Evolutionary conservation across 2,113 vertebrate species (phyloP).

Genomic region (Coracopsis vasa): DNA sequence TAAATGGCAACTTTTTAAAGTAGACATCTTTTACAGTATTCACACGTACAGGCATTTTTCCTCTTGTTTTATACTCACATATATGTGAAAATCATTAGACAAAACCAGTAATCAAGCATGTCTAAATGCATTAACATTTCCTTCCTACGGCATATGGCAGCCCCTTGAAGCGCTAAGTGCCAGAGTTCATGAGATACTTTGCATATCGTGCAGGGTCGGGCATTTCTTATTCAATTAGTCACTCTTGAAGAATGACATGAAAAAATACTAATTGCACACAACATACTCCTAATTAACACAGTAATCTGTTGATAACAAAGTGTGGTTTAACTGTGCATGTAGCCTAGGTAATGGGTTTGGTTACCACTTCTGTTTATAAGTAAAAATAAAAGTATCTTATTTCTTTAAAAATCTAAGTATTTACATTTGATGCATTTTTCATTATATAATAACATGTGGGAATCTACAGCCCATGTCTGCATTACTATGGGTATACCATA

Average conservation of each 20-base stretch:
- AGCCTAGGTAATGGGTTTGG: neutral
- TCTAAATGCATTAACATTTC: neutral
- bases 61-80: rapidly evolving
- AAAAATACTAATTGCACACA: neutral
- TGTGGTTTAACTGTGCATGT: neutral
- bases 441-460: neutral
- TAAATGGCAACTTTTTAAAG: neutral
- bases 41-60: neutral
- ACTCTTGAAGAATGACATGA: neutral
- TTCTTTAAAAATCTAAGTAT: neutral
- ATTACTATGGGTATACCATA: neutral
- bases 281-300: neutral
- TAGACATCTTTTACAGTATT: neutral
- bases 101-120: neutral
- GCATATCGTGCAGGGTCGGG: neutral
- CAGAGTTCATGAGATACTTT: neutral
- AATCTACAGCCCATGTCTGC: neutral
- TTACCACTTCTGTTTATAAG: neutral
- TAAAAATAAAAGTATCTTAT: neutral
- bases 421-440: neutral
- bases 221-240: neutral
- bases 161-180: neutral
- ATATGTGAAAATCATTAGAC: neutral
- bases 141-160: neutral
- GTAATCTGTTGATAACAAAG: neutral